These are phyloP conservation scores for Aphelenchoides fujianensis DNA, from an alignment of 1,140 invertebrate species.

Conservation along the genomic window DNA sequence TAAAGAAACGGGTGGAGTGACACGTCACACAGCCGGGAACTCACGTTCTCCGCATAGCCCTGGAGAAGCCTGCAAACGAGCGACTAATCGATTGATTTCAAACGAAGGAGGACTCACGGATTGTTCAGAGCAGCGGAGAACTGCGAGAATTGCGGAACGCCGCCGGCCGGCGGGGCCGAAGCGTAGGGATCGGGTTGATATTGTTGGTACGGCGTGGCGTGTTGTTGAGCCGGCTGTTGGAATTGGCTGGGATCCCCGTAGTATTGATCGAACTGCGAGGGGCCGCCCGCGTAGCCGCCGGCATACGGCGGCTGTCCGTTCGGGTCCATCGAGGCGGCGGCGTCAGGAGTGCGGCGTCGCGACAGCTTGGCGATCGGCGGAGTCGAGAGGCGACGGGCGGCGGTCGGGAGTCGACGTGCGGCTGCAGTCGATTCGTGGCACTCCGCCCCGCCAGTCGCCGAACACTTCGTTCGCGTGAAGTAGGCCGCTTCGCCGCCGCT, in stretches of 20 bases:
- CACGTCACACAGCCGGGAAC: constrained; percentile 3
- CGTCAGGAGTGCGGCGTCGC: too few relatives aligned
- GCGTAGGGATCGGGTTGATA: constrained; percentile 9
- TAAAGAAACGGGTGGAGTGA: constrained; percentile 1
- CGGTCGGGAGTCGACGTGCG: too few relatives aligned
- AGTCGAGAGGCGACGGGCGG: background rate
- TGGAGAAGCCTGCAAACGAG: background rate
- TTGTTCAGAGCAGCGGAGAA: constrained; percentile 16
- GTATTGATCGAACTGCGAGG: background rate
- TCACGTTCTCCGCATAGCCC: constrained; percentile 17
- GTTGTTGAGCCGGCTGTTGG: background rate
- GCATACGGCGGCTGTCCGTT: background rate
- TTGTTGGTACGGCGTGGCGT: constrained; percentile 17
- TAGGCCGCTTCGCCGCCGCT: too few relatives aligned
- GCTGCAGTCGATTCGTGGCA: too few relatives aligned
- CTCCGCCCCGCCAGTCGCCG: too few relatives aligned
- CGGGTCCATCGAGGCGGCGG: background rate
- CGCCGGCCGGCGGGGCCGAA: too few relatives aligned
- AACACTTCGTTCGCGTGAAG: too few relatives aligned
- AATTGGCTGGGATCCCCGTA: constrained; percentile 13
- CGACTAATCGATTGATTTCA: background rate
- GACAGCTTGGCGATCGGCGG: background rate
- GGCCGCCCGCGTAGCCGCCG: background rate
- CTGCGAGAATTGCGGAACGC: constrained; percentile 7
- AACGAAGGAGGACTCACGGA: constrained; percentile 6